These are phyloP conservation scores for Pterocles gutturalis DNA, from an alignment of 2,113 vertebrate genomes.

Conservation along the genomic window DNA sequence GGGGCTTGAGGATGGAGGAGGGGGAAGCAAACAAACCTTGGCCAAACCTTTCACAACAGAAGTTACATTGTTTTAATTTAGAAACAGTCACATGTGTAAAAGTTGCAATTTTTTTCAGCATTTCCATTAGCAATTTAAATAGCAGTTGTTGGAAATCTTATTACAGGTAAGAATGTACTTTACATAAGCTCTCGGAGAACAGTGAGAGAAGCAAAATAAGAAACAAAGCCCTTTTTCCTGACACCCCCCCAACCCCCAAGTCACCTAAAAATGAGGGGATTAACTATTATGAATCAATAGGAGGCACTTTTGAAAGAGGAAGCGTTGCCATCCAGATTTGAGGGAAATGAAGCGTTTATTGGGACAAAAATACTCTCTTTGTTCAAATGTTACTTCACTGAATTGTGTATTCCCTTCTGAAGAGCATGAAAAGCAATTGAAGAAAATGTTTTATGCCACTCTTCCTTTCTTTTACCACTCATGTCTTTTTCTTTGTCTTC, in stretches of 20 bases:
- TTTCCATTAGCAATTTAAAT: background rate
- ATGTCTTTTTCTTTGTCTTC: slow-evolving; percentile 28
- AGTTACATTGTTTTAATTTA: slow-evolving; percentile 47
- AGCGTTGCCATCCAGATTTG: slow-evolving; percentile 61
- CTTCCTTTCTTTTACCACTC: slow-evolving; percentile 30
- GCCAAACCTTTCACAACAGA: slow-evolving; percentile 10
- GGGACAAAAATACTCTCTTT: slow-evolving; percentile 65
- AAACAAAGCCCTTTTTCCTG: background rate
- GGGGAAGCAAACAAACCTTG: background rate
- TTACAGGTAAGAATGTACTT: background rate
- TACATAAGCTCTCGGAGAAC: background rate
- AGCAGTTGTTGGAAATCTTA: background rate
- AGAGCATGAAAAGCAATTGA: slow-evolving; percentile 50
- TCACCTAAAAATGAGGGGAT: slow-evolving; percentile 48
- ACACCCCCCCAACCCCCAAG: background rate
- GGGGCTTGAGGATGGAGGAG: background rate
- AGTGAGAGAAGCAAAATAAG: background rate
- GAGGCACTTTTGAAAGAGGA: slow-evolving; percentile 65
- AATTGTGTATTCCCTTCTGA: slow-evolving; percentile 51
- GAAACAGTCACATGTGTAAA: background rate
- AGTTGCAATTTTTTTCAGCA: background rate
- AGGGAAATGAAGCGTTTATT: slow-evolving; percentile 69
- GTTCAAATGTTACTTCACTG: slow-evolving; percentile 56
- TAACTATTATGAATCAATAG: slow-evolving; percentile 51
- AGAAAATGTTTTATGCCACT: slow-evolving; percentile 37